Evolutionary conservation across 1,140 invertebrate species (phyloP).

Genomic region (Drosophila quadrilineata): DNA sequence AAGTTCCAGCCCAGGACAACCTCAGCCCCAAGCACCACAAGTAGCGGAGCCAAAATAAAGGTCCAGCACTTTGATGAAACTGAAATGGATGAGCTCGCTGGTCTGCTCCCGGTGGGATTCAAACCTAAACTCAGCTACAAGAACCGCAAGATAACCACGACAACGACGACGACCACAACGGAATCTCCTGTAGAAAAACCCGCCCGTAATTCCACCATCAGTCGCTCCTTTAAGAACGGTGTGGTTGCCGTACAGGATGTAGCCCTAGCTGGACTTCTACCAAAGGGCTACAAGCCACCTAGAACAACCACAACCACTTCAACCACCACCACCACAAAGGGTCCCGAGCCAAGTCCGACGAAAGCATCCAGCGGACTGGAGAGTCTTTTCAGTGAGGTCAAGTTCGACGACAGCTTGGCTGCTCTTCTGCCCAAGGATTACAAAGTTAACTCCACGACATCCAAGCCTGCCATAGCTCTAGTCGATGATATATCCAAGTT

Average conservation of each 20-base stretch:
- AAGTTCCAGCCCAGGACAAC: constrained; percentile 83
- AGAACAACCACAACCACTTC: constrained; percentile 81
- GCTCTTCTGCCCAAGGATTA: constrained; percentile 86
- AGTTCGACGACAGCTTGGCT: constrained; percentile 70
- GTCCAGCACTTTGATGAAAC: constrained; percentile 87
- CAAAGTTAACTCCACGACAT: constrained; percentile 72
- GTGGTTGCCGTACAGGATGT: constrained; percentile 65
- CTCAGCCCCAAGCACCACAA: constrained; percentile 83
- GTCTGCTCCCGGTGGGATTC: constrained; percentile 85
- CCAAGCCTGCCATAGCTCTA: constrained; percentile 50
- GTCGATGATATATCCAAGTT: constrained; percentile 84
- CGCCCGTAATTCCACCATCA: constrained; percentile 73
- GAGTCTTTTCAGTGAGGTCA: constrained; percentile 62
- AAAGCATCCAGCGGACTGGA: constrained; percentile 44
- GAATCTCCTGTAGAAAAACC: constrained; percentile 51
- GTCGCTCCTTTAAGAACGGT: constrained; percentile 74
- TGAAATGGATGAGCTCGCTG: constrained; percentile 84
- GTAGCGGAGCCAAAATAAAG: constrained; percentile 74
- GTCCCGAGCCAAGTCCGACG: not conserved
- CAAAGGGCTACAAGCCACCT: constrained; percentile 84
- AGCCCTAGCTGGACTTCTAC: constrained; percentile 83
- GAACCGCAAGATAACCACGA: constrained; percentile 83
- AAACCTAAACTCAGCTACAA: constrained; percentile 82
- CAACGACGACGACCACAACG: constrained; percentile 81
- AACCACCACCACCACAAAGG: constrained; percentile 59